Evolutionary conservation across 2,888 invertebrate species (phyloP).

Genomic region (Bembecia ichneumoniformis): DNA sequence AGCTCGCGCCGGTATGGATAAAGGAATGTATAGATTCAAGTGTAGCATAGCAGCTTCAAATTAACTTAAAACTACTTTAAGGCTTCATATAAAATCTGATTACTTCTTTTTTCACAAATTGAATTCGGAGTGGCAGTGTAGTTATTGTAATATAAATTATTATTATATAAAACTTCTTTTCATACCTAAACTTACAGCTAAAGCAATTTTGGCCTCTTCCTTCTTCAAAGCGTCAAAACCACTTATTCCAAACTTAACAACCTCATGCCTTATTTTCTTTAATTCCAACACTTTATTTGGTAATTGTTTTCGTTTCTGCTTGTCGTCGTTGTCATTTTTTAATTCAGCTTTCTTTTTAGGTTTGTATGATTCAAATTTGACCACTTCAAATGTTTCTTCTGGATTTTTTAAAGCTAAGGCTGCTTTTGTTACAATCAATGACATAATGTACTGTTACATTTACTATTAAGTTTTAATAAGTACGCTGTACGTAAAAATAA

Average conservation of each 20-base stretch:
- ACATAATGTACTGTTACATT: conserved; percentile 25
- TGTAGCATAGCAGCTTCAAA: too few relatives aligned
- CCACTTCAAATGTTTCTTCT: conserved; percentile 53
- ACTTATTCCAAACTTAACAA: conserved; percentile 86
- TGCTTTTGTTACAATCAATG: conserved; percentile 63
- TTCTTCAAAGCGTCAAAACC: conserved; percentile 81
- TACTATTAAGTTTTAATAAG: not conserved
- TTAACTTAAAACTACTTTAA: too few relatives aligned
- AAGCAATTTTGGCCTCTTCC: conserved; percentile 82
- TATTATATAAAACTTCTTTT: not conserved
- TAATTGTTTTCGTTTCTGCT: conserved; percentile 14
- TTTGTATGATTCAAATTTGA: conserved; percentile 67
- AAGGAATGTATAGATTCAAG: too few relatives aligned
- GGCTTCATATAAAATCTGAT: too few relatives aligned
- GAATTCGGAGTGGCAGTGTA: too few relatives aligned
- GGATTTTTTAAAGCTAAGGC: conserved; percentile 57
- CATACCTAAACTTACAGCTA: conserved; percentile 82
- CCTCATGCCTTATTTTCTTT: conserved; percentile 83
- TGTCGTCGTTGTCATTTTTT: conserved; percentile 17
- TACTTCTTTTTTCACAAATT: too few relatives aligned
- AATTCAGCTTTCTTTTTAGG: conserved; percentile 45
- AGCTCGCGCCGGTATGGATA: too few relatives aligned
- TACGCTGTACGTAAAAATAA: not conserved
- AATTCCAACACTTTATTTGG: conserved; percentile 75
- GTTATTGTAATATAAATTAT: not conserved